Evolutionary conservation across 2,113 vertebrate genomes (phyloP).

Genomic region (Crocuta crocuta): DNA sequence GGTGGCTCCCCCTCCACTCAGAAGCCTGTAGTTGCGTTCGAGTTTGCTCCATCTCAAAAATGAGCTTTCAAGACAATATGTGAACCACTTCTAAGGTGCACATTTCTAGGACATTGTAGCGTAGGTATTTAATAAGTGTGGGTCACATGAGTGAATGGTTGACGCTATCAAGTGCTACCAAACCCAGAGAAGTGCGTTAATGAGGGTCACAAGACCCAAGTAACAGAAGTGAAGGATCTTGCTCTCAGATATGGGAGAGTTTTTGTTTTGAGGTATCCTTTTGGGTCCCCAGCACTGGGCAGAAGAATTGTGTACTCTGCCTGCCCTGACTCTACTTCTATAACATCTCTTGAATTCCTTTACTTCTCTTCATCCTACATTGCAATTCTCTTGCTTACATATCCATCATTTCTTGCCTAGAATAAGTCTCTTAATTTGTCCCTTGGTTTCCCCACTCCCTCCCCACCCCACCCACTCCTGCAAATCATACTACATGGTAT

Average conservation of each 20-base stretch:
- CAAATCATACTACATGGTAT: background rate
- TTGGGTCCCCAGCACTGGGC: background rate
- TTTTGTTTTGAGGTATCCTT: background rate
- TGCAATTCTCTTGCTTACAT: background rate
- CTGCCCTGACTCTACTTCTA: background rate
- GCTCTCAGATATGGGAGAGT: background rate
- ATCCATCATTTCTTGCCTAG: background rate
- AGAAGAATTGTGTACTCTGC: background rate
- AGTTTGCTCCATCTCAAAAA: background rate
- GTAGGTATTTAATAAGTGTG: background rate
- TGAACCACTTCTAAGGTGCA: background rate
- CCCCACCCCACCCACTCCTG: no score
- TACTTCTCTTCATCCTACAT: background rate
- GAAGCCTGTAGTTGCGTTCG: background rate
- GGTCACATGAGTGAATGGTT: background rate
- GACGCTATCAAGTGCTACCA: background rate
- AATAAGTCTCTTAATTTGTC: background rate
- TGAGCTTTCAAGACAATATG: background rate
- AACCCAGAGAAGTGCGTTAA: background rate
- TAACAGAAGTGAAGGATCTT: background rate
- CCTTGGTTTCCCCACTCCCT: background rate
- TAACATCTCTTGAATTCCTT: background rate
- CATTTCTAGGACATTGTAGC: background rate
- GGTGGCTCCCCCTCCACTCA: background rate
- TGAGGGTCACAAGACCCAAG: background rate